Evolutionary conservation across 2,888 invertebrate species (phyloP), one percentile per base, ranked within the genome.

Genomic region (Aphodius sticticus): DNA sequence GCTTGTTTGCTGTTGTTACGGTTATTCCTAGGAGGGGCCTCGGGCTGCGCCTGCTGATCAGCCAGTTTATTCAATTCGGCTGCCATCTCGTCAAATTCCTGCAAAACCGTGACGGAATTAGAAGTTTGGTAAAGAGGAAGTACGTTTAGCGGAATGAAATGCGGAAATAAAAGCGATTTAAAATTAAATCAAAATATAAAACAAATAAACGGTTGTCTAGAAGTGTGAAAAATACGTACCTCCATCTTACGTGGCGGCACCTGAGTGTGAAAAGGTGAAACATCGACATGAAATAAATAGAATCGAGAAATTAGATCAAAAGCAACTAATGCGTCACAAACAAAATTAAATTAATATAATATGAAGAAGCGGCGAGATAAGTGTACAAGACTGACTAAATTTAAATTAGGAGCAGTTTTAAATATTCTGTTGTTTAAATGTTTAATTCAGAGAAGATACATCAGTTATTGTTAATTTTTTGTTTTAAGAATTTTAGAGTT

Each of bases 21-120:
- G 87, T 91, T 92, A 84, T 90, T 94, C 84, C 95, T 92, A 84
- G 95, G 95, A 85, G 94, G 94, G 84, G 92, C 93, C 89, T 93
- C 93, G 79, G 93, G 93, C 84, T 94, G 93, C 36, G 84, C 81
- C 82, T 93, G 93, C 86, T 94, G 94, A 82, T 92, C 92, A 86
- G 96, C 97, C 88, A 99, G 92, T 91, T 98, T 96, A 91, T 96
- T 98, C 88, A 99, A 93, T 90, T 99, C 98, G 87, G 97, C 97
- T 83, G 98, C 99, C 89, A 99, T 91, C 89, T 96, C 96, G 91
- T 99, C 99, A 92, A 99, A 93, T 91, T 99, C 98, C 97, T 98
- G 91, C 84, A 90, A 89, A 26, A 26, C 26, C 26, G 26, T 26
- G 26, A 26, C 86, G 26, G 26, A 26, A 26, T 26, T 26, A 26